Percentiles rank a stretch among this genome's conserved stretches.
Conservation (phyloP, 2,113 vertebrate species). For the Acrocephalus kingi region DNA sequence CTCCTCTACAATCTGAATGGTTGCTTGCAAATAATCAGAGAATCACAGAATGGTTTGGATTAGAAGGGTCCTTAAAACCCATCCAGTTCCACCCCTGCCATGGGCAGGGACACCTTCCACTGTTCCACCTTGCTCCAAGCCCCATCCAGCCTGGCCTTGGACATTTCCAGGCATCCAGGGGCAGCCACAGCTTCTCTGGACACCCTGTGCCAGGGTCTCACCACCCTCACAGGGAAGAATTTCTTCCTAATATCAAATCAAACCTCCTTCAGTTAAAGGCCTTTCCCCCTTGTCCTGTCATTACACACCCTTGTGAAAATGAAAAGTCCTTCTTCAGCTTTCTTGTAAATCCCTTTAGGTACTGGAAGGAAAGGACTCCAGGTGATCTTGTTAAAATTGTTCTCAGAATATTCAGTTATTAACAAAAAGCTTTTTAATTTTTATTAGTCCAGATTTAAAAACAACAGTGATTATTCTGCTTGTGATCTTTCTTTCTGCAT, state of each 20-base stretch:
- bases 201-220: rapidly evolving
- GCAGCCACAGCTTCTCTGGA: neutral
- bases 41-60: neutral
- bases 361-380: neutral
- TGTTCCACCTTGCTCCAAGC: rapidly evolving
- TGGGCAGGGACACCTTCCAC: neutral
- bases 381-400: neutral
- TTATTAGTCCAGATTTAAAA: neutral
- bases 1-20: neutral
- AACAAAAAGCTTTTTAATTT: neutral
- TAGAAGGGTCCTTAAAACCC: neutral
- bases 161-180: neutral
- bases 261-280: neutral
- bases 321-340: neutral
- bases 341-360: neutral
- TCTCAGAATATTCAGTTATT: neutral
- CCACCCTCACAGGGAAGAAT: neutral
- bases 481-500: neutral
- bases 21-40: neutral
- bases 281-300: neutral
- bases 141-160: rapidly evolving
- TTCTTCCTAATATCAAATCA: neutral
- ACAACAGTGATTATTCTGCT: neutral
- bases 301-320: rapidly evolving
- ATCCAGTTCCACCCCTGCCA: rapidly evolving